phyloP scores from a whole-genome alignment of 1,140 invertebrate genomes.

The Cyclargus thomasi region DNA sequence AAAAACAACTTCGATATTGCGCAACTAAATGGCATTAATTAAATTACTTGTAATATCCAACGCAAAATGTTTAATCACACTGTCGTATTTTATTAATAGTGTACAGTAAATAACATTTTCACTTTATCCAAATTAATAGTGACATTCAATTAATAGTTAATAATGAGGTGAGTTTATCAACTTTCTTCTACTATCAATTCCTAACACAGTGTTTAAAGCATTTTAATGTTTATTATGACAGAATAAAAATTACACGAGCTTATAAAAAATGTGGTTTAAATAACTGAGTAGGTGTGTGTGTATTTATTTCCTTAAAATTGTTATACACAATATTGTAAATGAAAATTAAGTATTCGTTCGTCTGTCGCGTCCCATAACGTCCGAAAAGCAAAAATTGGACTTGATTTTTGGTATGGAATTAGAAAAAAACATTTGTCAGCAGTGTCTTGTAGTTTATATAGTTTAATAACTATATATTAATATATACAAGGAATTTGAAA shows the following conservation, averaged over 20 bases:
- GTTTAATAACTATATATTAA: too few relatives aligned
- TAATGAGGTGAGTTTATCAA: neutral
- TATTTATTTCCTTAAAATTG: too few relatives aligned
- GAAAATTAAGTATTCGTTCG: too few relatives aligned
- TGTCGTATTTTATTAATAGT: neutral
- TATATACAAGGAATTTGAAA: too few relatives aligned
- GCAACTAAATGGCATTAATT: neutral
- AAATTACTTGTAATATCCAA: neutral
- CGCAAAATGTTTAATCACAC: neutral
- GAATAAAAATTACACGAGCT: neutral
- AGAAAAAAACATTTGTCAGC: too few relatives aligned
- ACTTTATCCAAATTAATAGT: neutral
- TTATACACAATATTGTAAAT: too few relatives aligned
- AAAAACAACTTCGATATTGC: too few relatives aligned
- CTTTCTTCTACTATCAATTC: neutral
- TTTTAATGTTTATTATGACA: neutral
- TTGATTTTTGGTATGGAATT: too few relatives aligned
- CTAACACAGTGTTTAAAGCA: neutral
- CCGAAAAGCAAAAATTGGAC: too few relatives aligned
- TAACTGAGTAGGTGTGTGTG: too few relatives aligned
- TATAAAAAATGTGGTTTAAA: neutral
- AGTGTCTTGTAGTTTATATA: too few relatives aligned
- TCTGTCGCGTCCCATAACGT: too few relatives aligned
- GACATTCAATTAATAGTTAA: neutral
- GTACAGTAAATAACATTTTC: constrained; percentile 1